A percentile compares a stretch with the other conserved stretches of the same genome.
These are phyloP conservation scores for Meandrusa payeni DNA, from an alignment of 2,888 invertebrate species.

Conservation along the genomic window DNA sequence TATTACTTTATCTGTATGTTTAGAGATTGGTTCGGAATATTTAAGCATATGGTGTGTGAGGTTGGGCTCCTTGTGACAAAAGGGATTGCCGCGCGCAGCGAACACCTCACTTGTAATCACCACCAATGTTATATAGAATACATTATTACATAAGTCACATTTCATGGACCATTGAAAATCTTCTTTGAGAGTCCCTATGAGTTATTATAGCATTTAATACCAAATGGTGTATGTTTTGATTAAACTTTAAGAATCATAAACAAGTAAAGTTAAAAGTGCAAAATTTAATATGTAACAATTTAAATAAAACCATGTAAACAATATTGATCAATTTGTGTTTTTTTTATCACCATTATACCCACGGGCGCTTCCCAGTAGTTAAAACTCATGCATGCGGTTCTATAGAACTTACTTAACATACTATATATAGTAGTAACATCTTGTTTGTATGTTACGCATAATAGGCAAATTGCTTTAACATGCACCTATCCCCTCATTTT, in stretches of 20 bases:
- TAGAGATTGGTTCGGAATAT: constrained; percentile 48
- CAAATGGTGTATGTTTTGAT: constrained; percentile 77
- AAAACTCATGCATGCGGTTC: too few relatives aligned
- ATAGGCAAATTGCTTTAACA: too few relatives aligned
- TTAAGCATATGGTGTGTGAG: constrained; percentile 39
- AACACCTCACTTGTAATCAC: constrained; percentile 26
- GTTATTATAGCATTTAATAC: constrained; percentile 79
- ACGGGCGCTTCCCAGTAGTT: too few relatives aligned
- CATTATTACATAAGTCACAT: constrained; percentile 57
- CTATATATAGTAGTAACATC: too few relatives aligned
- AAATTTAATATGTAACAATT: constrained; percentile 78
- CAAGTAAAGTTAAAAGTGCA: constrained; percentile 75
- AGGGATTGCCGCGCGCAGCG: constrained; percentile 7
- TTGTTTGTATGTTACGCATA: too few relatives aligned
- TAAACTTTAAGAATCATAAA: constrained; percentile 71
- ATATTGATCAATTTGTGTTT: constrained; percentile 21
- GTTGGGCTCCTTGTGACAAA: constrained; percentile 34
- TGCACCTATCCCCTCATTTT: too few relatives aligned
- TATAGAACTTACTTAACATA: too few relatives aligned
- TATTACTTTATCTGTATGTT: constrained; percentile 66
- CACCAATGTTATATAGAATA: constrained; percentile 39
- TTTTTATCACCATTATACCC: neutral
- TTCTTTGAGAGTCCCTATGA: constrained; percentile 63
- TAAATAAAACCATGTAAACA: constrained; percentile 52
- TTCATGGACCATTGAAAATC: constrained; percentile 63